Evolutionary conservation across 2,797 vertebrate genomes (phyloP).

Genomic region (Aplochiton taeniatus): DNA sequence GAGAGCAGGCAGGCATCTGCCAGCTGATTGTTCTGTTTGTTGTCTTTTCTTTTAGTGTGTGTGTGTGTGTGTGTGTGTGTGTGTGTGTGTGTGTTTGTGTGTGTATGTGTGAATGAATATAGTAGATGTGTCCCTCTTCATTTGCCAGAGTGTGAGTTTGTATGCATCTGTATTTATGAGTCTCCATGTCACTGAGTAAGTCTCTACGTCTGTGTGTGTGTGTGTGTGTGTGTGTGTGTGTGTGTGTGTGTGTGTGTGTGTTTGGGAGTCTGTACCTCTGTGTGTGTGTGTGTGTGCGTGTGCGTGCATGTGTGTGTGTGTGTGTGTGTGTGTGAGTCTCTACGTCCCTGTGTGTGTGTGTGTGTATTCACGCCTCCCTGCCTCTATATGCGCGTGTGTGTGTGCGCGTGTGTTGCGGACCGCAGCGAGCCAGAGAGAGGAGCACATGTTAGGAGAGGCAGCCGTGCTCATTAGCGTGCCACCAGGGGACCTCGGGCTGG

Average conservation of each 20-base stretch:
- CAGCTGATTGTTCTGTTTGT: no score
- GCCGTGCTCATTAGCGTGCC: constrained; percentile 1
- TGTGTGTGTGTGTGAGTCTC: not conserved
- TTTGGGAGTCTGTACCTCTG: no score
- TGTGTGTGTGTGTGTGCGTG: constrained; percentile 25
- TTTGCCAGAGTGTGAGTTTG: not conserved
- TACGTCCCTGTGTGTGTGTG: constrained; percentile 2
- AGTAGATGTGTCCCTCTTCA: not conserved
- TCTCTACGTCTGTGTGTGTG: not conserved
- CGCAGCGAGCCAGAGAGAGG: no score
- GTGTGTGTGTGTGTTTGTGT: not conserved
- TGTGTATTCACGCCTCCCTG: constrained; percentile 36
- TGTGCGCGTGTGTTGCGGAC: constrained; percentile 63
- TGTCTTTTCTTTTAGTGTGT: not conserved
- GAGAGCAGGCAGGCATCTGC: no score
- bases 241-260: constrained; percentile 1
- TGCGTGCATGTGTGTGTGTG: not conserved
- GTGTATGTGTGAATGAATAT: not conserved
- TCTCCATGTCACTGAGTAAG: not conserved
- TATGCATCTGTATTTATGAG: not conserved
- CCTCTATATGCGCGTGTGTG: not conserved
- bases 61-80: not conserved
- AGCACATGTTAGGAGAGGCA: constrained; percentile 7
- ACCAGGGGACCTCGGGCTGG: constrained; percentile 3
- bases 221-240: constrained; percentile 34